Evolutionary conservation across 2,113 vertebrate species (phyloP).

Genomic region (Ploceus nigricollis): DNA sequence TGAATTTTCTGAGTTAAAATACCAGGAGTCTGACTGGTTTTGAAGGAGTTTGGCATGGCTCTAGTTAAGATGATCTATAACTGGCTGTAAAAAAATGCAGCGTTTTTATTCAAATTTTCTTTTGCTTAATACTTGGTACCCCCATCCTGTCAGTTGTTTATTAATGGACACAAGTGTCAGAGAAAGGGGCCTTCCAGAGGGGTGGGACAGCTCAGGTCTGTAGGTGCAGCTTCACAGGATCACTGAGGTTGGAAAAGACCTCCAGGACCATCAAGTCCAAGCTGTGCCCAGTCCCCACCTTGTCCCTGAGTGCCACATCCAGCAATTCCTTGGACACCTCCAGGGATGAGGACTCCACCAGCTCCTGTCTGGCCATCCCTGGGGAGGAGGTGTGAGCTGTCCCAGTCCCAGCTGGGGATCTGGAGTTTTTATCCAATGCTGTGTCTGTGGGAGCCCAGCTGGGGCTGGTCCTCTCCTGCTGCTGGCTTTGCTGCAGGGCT

Average conservation of each 20-base stretch:
- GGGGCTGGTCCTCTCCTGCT: not conserved
- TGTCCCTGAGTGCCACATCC: rapidly evolving
- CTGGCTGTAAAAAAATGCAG: not conserved
- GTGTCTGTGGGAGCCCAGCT: too few relatives aligned
- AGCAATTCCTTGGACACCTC: not conserved
- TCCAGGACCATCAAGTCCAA: rapidly evolving
- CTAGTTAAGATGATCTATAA: not conserved
- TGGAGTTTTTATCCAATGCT: not conserved
- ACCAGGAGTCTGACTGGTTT: not conserved
- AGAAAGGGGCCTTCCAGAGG: not conserved
- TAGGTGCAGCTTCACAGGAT: not conserved
- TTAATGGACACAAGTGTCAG: not conserved
- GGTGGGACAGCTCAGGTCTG: not conserved
- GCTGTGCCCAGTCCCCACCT: not conserved
- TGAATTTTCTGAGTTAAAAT: not conserved
- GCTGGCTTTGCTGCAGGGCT: not conserved
- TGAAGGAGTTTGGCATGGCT: not conserved
- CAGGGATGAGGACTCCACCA: rapidly evolving
- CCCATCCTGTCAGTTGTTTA: rapidly evolving
- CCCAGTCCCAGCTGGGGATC: too few relatives aligned
- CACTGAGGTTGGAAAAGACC: rapidly evolving
- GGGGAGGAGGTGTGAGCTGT: rapidly evolving
- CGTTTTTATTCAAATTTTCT: not conserved
- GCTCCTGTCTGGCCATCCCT: not conserved
- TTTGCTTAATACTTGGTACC: not conserved